Conservation (phyloP, 2,797 vertebrate genomes). For the Epinephelus malabaricus region DNA sequence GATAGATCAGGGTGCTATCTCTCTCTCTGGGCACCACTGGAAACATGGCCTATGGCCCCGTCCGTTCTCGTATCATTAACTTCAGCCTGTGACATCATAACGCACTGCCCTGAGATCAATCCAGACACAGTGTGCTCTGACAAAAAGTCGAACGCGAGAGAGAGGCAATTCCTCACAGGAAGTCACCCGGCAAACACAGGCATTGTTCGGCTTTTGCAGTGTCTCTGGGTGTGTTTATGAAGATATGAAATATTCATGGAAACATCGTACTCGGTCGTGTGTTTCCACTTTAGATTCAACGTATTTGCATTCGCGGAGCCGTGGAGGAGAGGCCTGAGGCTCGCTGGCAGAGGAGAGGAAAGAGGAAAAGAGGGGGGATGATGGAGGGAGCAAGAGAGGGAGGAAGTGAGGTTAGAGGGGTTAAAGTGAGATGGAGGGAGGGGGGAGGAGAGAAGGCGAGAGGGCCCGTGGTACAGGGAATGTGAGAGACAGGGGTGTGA, state of each 20-base stretch:
- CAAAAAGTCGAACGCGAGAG: constrained; percentile 59
- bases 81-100: constrained; percentile 83
- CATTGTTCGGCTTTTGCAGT: constrained; percentile 61
- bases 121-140: constrained; percentile 62
- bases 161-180: constrained; percentile 67
- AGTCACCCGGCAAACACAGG: constrained; percentile 65
- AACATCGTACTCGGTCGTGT: constrained; percentile 68
- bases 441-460: not conserved
- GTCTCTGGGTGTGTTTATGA: constrained; percentile 71
- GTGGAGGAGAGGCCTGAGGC: constrained; percentile 66
- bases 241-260: constrained; percentile 84
- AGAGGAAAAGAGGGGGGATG: constrained; percentile 46
- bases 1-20: constrained; percentile 87
- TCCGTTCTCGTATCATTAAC: constrained; percentile 80
- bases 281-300: constrained; percentile 79
- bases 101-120: constrained; percentile 78
- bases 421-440: constrained; percentile 50
- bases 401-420: constrained; percentile 70
- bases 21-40: constrained; percentile 81
- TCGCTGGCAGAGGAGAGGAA: constrained; percentile 53
- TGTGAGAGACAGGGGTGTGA: constrained; percentile 58
- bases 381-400: constrained; percentile 50
- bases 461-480: constrained; percentile 29
- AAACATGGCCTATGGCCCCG: constrained; percentile 81
- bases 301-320: constrained; percentile 79